Base-by-base conservation (phyloP, 2,888 invertebrate species). In the Rugalucina vietnamica region DNA sequence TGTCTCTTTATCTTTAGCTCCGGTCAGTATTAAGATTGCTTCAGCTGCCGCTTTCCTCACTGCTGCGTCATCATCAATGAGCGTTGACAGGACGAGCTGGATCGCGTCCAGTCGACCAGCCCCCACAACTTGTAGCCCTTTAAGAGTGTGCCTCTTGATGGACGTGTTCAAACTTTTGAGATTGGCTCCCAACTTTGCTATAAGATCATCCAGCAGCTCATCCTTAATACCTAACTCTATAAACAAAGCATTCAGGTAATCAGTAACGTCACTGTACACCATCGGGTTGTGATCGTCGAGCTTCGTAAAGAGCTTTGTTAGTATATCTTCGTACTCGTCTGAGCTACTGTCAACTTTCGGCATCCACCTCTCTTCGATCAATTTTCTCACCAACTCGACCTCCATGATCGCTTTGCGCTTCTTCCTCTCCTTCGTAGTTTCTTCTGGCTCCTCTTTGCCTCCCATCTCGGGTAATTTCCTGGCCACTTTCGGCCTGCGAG, bases 311-410 rank as follows among this genome's bases (percentile, higher is more conserved):
- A 91, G 81, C 4, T 79, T 79, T 29, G 88, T 85, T 50, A 90
- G 74, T 4, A 91, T 85, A 24, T 85, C 84, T 18, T 89, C 87
- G n/a, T 88, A 86, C 0, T 88, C 80, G 10, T 88, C 79, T 10
- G 76, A 87, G 0, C 87, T 79, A 0, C 82, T 85, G 10, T 87
- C 85, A 60, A 88, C 72, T 18, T 79, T 74, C 0, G 90, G 87
- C 81, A 92, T 91, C 89, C 91, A 91, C 43, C 86, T 84, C 72
- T 92, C 92, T 24, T 77, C 71, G 43, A 91, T 69, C 34, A 92
- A 81, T 49, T 84, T 86, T 70, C 89, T 85, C 5, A 92, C 88
- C n/a, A 91, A 81, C 27, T 84, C 86, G 70, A 85, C 79, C 32
- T 89, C 88, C 57, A 79, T 75, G 81, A 43, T 85, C 85, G 54